These are phyloP conservation scores for Marmota flaviventris DNA, from an alignment of 2,113 vertebrate genomes.

Conservation along the genomic window DNA sequence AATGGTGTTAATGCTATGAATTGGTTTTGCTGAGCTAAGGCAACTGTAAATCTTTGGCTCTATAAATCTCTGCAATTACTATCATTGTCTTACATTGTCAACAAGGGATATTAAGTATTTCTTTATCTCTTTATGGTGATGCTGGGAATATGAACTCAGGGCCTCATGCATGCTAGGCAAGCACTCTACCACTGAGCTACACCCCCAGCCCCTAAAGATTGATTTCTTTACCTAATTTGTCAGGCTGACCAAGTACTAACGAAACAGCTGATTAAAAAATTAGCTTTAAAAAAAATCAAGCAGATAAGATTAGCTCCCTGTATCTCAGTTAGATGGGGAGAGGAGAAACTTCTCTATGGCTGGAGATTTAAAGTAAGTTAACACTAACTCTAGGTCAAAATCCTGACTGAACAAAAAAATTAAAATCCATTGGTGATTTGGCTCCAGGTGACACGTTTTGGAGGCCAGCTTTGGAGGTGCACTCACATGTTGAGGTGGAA, in stretches of 20 bases:
- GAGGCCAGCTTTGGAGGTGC: not conserved
- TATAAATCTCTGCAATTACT: slow-evolving; percentile 11
- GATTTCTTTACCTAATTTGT: not conserved
- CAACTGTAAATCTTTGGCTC: not conserved
- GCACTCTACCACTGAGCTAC: not conserved
- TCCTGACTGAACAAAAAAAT: not conserved
- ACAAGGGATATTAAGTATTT: not conserved
- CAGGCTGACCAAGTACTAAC: not conserved
- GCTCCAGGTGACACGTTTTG: not conserved
- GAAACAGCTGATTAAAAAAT: not conserved
- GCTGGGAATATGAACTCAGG: not conserved
- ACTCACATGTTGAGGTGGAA: not conserved
- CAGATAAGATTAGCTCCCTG: not conserved
- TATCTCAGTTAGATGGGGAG: not conserved
- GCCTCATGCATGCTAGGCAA: not conserved
- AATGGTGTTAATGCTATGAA: slow-evolving; percentile 20
- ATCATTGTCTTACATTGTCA: not conserved
- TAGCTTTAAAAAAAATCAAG: not conserved
- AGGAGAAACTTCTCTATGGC: not conserved
- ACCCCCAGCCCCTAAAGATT: not conserved
- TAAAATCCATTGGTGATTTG: not conserved
- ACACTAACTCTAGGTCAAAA: slow-evolving; percentile 15
- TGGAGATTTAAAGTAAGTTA: slow-evolving; percentile 1
- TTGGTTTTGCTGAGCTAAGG: not conserved
- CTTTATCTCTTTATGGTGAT: not conserved